Evolutionary conservation across 2,113 vertebrate genomes (phyloP), one percentile per base, ranked within the genome.

Genomic region (Colaptes auratus): DNA sequence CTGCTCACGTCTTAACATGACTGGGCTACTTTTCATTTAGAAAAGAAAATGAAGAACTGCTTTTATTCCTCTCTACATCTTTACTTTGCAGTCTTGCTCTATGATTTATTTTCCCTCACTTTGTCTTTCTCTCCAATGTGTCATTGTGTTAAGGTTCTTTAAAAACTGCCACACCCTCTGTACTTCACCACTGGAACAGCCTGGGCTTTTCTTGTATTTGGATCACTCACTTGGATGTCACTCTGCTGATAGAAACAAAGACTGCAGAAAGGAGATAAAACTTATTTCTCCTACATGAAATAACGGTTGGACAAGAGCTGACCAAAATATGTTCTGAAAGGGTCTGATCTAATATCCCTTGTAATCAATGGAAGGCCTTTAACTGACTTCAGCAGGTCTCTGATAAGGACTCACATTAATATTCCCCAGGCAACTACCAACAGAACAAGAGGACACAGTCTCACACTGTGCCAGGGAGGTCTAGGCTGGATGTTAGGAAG

Each of bases 1-100:
- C 83, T 84, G 77, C 81, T 98, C 98, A 98, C 20, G 97, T 97
- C 96, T 82, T 80, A 86, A 97, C 97, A 97, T 80, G 97, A 98
- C 88, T 60, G 64, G 91, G 79, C 93, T 96, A 89, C 80, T 96
- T 96, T 97, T 95, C 91, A 67, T 76, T 48, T 70, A 92, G 93
- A 93, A 88, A 95, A 93, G 87, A 95, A 88, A 84, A 17, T 21
- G 30, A 92, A 86, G 83, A 91, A 70, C 44, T 80, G 56, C 23
- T 82, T 92, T 95, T 89, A 39, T 78, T 52, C n/a, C 69, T 91
- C 90, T 85, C 80, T 58, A 60, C 18, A 9, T 76, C 82, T 86
- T 92, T 91, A 30, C 77, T 82, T 93, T 76, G 36, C 82, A 90
- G 79, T 84, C 78, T 95, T 53, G n/a, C 33, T 82, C 80, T 77